phyloP scores from a whole-genome alignment of 2,113 vertebrate species.

The Phodopus roborovskii region DNA sequence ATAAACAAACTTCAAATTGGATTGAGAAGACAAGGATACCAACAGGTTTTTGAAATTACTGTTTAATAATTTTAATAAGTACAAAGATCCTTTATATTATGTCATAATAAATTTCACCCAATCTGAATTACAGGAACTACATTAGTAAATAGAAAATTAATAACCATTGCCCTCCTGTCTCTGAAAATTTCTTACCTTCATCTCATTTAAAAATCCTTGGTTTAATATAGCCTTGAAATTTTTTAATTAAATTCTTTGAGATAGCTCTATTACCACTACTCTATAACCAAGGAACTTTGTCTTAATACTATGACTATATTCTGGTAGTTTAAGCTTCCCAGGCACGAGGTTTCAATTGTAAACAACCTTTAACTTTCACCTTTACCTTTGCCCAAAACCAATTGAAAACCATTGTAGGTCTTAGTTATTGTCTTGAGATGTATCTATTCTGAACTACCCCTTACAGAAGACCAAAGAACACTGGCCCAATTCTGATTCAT shows the following conservation, averaged over 20 bases:
- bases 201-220: slow-evolving; percentile 36
- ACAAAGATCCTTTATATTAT: slow-evolving; percentile 24
- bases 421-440: background rate
- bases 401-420: background rate
- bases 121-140: background rate
- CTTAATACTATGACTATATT: background rate
- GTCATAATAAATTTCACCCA: slow-evolving; percentile 17
- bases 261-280: background rate
- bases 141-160: slow-evolving; percentile 37
- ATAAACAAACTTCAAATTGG: slow-evolving; percentile 54
- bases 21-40: slow-evolving; percentile 67
- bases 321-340: background rate
- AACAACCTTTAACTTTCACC: background rate
- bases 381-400: background rate
- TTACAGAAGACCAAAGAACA: background rate
- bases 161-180: background rate
- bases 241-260: slow-evolving; percentile 2
- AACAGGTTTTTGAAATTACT: slow-evolving; percentile 53
- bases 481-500: background rate
- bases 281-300: background rate
- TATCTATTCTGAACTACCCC: background rate
- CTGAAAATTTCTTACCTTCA: slow-evolving; percentile 39
- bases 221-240: slow-evolving; percentile 52
- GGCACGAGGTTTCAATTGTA: background rate
- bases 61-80: slow-evolving; percentile 61